These are phyloP conservation scores for Pristiophorus japonicus DNA, from an alignment of 2,113 vertebrate genomes.

Conservation along the genomic window DNA sequence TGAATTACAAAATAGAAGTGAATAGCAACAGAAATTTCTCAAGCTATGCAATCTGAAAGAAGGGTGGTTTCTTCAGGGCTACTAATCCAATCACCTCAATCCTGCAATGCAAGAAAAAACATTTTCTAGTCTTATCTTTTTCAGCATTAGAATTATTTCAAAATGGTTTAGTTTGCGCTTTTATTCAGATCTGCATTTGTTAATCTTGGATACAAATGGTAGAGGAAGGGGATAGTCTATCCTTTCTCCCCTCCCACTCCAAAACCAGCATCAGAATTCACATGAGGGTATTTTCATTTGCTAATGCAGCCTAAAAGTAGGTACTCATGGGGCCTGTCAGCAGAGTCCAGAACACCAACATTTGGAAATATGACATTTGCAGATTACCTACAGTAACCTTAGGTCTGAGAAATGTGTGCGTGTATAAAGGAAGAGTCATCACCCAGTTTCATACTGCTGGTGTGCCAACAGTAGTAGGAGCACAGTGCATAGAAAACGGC, in stretches of 20 bases:
- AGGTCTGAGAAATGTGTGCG: background rate
- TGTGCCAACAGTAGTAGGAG: background rate
- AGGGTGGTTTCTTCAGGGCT: background rate
- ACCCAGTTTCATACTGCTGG: background rate
- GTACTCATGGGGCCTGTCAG: background rate
- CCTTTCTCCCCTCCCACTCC: background rate
- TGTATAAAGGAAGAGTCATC: background rate
- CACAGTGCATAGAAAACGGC: too few relatives aligned
- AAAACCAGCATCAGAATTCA: background rate
- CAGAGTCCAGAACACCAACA: background rate
- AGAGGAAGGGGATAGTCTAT: background rate
- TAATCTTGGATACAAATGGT: background rate
- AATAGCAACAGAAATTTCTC: background rate
- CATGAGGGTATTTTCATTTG: background rate
- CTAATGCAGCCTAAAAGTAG: background rate
- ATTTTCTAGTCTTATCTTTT: background rate
- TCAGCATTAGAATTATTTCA: background rate
- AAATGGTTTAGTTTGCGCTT: background rate
- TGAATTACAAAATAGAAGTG: background rate
- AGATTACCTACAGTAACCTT: background rate
- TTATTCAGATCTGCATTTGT: background rate
- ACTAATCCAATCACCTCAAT: background rate
- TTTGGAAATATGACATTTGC: background rate
- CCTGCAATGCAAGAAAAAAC: background rate
- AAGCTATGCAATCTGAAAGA: background rate